Conservation (phyloP, 2,113 vertebrate species). For the Lethenteron camtschaticum region DNA sequence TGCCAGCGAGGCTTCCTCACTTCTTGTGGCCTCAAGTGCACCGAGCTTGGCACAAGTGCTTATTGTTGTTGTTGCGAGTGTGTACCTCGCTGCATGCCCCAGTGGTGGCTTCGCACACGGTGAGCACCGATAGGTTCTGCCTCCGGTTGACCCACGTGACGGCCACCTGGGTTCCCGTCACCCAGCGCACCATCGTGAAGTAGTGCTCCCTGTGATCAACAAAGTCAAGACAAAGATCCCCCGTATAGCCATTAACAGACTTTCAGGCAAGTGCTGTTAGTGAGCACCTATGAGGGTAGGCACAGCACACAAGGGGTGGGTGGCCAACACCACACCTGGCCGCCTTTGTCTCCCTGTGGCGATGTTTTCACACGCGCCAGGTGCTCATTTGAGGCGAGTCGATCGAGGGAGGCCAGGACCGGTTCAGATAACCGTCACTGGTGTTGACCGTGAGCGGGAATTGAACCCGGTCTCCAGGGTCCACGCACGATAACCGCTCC, state of each 20-base stretch:
- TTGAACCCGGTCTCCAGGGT: no score
- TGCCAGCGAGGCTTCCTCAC: no score
- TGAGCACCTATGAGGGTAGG: not conserved
- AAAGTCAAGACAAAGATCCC: not conserved
- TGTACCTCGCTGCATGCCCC: slow-evolving; percentile 37
- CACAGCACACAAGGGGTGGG: not conserved
- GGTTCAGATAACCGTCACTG: no score
- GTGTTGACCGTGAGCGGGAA: no score
- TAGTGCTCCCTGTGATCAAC: slow-evolving; percentile 19
- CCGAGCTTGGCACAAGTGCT: no score
- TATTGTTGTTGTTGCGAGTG: no score
- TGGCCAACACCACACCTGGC: not conserved
- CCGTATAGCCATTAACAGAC: no score
- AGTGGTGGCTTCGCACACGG: slow-evolving; percentile 38
- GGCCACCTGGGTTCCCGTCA: slow-evolving; percentile 30
- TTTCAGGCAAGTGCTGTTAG: no score
- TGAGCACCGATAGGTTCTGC: slow-evolving; percentile 38
- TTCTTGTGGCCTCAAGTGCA: no score
- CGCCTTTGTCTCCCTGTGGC: not conserved
- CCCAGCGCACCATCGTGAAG: slow-evolving; percentile 42
- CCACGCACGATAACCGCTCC: not conserved
- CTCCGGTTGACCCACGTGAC: slow-evolving; percentile 39
- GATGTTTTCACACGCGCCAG: no score
- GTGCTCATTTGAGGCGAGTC: no score
- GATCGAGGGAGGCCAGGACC: no score